Evolutionary conservation across 2,113 vertebrate species (phyloP), one percentile per base, ranked within the genome.

Genomic region (Zosterops lateralis): DNA sequence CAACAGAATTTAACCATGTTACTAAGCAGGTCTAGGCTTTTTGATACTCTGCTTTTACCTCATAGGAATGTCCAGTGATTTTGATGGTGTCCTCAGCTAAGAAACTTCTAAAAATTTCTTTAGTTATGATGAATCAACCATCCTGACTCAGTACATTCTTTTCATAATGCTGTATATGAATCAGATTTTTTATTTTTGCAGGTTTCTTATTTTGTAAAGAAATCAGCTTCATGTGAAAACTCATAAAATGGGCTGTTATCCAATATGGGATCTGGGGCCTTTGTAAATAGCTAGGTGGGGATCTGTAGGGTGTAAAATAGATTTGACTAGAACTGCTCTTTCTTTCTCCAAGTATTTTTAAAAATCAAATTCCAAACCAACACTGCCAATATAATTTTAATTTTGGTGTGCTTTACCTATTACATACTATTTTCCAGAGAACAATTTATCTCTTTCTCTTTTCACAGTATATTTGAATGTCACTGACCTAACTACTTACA

Each of bases 381-480:
- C 18, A 31, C 17, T 61, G 42, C 16, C 84, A 61, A 19, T 60
- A 34, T 11, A 28, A 40, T 91, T 92, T 94, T 95, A 1, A 45
- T 62, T 72, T 53, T 64, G 42, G 36, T 78, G 71, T 90, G 22
- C 65, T 87, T 91, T 42, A 77, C 58, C 17, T 25, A 7, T 53
- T 68, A 6, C 20, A 15, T 38, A 17, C 3, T 57, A 3, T 80
- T 87, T 82, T 38, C 21, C 19, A 78, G 32, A 61, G 24, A 79
- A 21, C 8, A 68, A 61, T 68, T 64, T 34, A 2, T 62, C 8
- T 89, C 24, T 51, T 89, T 77, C 56, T 80, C 28, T 85, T 11
- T 92, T 74, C 76, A 22, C 97, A 99, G 99, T 99, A 14, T 99
- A 98, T 97, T 98, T 99, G 95, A 99, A 99, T 51, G 98, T 99